phyloP scores from a whole-genome alignment of 2,797 vertebrate genomes.

The Enteromius paludinosus region DNA sequence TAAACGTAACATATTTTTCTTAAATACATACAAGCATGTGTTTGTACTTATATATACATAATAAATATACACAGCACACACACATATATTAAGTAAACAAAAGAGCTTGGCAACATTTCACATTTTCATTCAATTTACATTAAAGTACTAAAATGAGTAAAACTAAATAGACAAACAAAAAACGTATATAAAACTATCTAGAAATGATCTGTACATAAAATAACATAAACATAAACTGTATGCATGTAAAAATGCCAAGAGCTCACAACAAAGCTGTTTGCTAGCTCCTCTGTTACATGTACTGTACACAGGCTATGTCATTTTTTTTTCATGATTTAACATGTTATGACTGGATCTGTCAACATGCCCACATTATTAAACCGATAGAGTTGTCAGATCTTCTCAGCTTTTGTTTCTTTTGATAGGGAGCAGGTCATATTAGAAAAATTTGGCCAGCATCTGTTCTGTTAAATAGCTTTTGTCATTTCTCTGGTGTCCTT shows the following conservation, averaged over 20 bases:
- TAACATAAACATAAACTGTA: neutral
- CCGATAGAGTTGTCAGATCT: conserved; percentile 28
- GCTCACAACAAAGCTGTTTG: neutral
- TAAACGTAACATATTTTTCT: too few species aligned
- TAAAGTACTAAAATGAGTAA: neutral
- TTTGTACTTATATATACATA: too few species aligned
- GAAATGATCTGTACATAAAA: neutral
- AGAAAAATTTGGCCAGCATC: conserved; percentile 64
- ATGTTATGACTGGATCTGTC: conserved; percentile 35
- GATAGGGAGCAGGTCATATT: conserved; percentile 57
- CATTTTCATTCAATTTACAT: neutral
- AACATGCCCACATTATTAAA: conserved; percentile 11
- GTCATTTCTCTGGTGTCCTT: conserved; percentile 65
- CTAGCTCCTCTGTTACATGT: neutral
- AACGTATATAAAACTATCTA: neutral
- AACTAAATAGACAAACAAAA: neutral
- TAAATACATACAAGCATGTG: too few species aligned
- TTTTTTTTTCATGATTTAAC: conserved; percentile 23
- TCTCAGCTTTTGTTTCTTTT: conserved; percentile 49
- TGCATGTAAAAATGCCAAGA: neutral
- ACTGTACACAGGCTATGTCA: conserved; percentile 15
- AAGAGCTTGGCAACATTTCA: neutral
- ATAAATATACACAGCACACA: too few species aligned
- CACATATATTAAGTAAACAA: too few species aligned
- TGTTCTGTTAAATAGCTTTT: conserved; percentile 62